Percentiles rank a stretch among this genome's conserved stretches.
These are phyloP conservation scores for Crematogaster levior DNA, from an alignment of 2,888 invertebrate species.

Conservation along the genomic window DNA sequence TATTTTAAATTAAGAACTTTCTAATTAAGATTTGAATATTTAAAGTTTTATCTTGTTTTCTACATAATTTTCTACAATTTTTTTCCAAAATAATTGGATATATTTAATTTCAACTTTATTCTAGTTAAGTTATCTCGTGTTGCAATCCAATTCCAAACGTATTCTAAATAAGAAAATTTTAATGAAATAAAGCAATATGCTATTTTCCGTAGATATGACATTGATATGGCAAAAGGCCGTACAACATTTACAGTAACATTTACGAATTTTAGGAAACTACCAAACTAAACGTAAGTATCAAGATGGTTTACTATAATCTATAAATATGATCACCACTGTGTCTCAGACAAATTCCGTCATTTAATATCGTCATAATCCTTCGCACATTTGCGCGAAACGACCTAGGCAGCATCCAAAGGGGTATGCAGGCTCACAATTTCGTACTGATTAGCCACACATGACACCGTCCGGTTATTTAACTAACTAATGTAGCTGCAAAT, in stretches of 20 bases:
- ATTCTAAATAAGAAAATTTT: not conserved
- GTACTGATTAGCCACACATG: conserved; percentile 73
- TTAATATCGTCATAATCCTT: conserved; percentile 47
- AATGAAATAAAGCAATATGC: not conserved
- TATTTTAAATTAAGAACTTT: no score
- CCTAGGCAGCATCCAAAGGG: conserved; percentile 41
- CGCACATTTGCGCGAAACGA: conserved; percentile 34
- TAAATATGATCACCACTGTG: not conserved
- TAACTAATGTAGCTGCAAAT: conserved; percentile 81
- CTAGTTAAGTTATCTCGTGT: not conserved
- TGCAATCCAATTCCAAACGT: not conserved
- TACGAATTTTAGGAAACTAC: not conserved
- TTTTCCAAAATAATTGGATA: not conserved
- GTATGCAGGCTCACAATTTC: conserved; percentile 63
- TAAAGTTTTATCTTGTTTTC: not conserved
- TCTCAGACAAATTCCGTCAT: not conserved
- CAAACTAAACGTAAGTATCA: not conserved
- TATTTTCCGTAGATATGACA: not conserved
- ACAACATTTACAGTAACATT: no score
- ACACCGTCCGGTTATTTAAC: conserved; percentile 76
- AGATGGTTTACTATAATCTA: no score
- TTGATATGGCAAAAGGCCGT: not conserved
- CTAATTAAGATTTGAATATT: not conserved
- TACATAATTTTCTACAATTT: not conserved
- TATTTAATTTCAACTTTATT: not conserved